Evolutionary conservation across 1,140 invertebrate genomes (phyloP).

Genomic region (Zaprionus camerounensis): DNA sequence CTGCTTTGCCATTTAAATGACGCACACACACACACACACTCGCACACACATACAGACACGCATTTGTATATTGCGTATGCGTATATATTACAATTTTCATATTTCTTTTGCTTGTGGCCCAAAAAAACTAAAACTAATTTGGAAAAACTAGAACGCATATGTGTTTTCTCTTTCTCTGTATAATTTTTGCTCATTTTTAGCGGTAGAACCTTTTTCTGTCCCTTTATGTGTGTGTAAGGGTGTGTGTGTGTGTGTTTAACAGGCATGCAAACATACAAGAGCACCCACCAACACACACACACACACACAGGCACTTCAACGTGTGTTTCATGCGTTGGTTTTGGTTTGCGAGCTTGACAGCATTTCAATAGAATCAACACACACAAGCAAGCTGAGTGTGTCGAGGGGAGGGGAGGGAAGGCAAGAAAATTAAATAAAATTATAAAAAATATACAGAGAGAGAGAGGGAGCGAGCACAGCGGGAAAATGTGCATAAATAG

Average conservation of each 20-base stretch:
- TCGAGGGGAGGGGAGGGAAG: neutral
- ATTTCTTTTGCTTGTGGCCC: slow-evolving; percentile 21
- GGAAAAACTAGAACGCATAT: slow-evolving; percentile 71
- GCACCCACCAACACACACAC: slow-evolving; percentile 28
- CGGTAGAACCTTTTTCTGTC: slow-evolving; percentile 54
- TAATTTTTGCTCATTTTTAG: slow-evolving; percentile 77
- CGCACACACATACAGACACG: neutral
- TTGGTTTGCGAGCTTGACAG: slow-evolving; percentile 78
- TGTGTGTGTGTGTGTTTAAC: slow-evolving; percentile 44
- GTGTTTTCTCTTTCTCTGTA: slow-evolving; percentile 47
- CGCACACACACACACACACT: neutral
- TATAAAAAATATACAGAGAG: slow-evolving; percentile 63
- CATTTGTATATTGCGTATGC: slow-evolving; percentile 50
- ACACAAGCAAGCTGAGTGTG: slow-evolving; percentile 30
- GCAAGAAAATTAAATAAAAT: slow-evolving; percentile 82
- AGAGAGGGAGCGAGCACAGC: slow-evolving; percentile 45
- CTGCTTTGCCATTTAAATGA: slow-evolving; percentile 35
- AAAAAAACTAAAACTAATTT: slow-evolving; percentile 81
- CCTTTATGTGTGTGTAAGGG: slow-evolving; percentile 31
- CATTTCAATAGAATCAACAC: slow-evolving; percentile 82
- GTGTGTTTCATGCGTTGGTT: slow-evolving; percentile 76
- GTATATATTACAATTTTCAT: slow-evolving; percentile 56
- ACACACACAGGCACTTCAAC: slow-evolving; percentile 54
- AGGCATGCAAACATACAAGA: slow-evolving; percentile 71
- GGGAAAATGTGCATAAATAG: slow-evolving; percentile 78